Evolutionary conservation across 2,797 vertebrate genomes (phyloP), one percentile per base, ranked within the genome.

Genomic region (Dendrocincla tyrannina): DNA sequence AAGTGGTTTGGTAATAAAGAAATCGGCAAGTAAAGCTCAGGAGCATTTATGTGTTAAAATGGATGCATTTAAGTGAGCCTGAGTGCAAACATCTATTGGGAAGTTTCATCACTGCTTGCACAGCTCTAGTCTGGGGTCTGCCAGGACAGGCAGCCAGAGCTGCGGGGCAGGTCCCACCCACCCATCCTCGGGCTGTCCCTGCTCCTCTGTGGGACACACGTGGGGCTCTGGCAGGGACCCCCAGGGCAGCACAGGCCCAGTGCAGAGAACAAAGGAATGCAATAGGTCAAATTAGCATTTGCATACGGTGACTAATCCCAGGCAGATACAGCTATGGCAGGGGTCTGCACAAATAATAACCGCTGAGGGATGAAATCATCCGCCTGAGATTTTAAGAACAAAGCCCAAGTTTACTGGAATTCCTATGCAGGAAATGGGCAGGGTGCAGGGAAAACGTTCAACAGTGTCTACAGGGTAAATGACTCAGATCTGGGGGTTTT

Each of bases 291-390:
- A 88, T 66, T 15, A 95, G 72, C 75, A 91, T 95, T 64, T 94
- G 75, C 81, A 85, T 50, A 55, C 0, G 5, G 69, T 91, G 93
- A 96, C 68, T 89, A 85, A 95, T 66, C 64, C 16, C 62, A 78
- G 58, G 91, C 89, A 96, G 84, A 94, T 55, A 89, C 49, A 53
- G 56, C 39, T 89, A 85, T 58, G 8, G 0, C 37, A 64, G 1
- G 1, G 89, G 96, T 18, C 89, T 89, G 75, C 56, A 94, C 67
- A 73, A 94, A 91, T 81, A 96, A 93, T 53, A 89, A 88, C 58
- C 3, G 2, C 73, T 32, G 42, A 88, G 68, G 72, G 88, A 80
- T 91, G 69, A 93, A 85, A 89, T 95, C 80, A 97, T 62, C 78
- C 33, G 68, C 64, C 83, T 89, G 82, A 88, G 92, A 95, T 87